Evolutionary conservation across 2,888 invertebrate species (phyloP), one percentile per base, ranked within the genome.

Genomic region (Alentia gelatinosa): DNA sequence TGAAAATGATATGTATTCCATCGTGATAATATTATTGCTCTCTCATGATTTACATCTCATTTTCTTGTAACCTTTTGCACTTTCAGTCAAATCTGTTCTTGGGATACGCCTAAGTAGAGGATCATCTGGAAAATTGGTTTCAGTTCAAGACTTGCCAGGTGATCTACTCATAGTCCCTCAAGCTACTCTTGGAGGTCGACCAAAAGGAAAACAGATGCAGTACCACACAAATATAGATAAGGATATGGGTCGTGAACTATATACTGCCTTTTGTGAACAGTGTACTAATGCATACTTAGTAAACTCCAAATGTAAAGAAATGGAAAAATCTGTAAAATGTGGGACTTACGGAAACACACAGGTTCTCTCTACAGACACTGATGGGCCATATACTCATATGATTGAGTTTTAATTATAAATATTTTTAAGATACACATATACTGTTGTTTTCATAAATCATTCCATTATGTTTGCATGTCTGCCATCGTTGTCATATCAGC

Each of bases 301-400:
- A 12, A 92, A 92, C 90, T 92, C 91, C 0, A 93, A 92, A 83
- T 92, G 94, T 26, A 92, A 92, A 35, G 94, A 94, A 88, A 90
- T 91, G 33, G 92, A 93, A 15, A 93, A 91, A 23, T 91, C 91
- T 5, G 95, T 95, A 0, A 92, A 93, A 86, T 92, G 93, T 92
- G 96, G 96, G 9, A 95, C 96, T 0, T 96, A 96, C 93, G 96
- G 96, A 12, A 96, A 96, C 39, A 93, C 96, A 92, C 96, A 96
- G 93, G 96, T 96, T 63, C 94, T 96, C 26, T 94, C 93, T 3
- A 95, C 95, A 68, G 92, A 92, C 3, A 93, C 92, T n/a, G 92
- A 93, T 91, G 93, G 92, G 84, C 92, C 93, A 9, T 93, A 79
- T 88, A 91, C 92, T 74, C 93, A 93, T 89, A 30, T 93, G 0